A percentile compares a stretch with the other conserved stretches of the same genome.
Conservation (phyloP, 2,888 invertebrate genomes). For the Druceiella hillmani region DNA sequence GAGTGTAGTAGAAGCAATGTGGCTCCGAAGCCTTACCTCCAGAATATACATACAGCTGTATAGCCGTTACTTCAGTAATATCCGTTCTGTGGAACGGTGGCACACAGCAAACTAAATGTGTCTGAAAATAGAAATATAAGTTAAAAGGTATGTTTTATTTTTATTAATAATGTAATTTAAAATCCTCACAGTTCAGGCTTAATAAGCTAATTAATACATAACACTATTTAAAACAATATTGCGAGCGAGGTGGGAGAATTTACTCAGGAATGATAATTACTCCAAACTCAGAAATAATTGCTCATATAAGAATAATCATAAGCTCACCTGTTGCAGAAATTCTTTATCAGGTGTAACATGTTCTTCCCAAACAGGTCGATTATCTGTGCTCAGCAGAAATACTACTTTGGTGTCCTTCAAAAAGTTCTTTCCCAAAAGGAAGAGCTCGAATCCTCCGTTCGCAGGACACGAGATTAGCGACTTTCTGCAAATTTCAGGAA, state of each 20-base stretch:
- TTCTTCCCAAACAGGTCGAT: constrained; percentile 68
- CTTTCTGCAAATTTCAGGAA: constrained; percentile 88
- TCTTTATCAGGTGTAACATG: constrained; percentile 83
- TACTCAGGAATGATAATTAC: too few relatives aligned
- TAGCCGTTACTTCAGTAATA: constrained; percentile 63
- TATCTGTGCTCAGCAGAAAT: constrained; percentile 60
- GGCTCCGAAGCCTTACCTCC: constrained; percentile 84
- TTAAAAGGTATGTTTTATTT: too few relatives aligned
- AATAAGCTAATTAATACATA: too few relatives aligned
- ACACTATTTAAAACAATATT: too few relatives aligned
- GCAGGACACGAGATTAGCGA: constrained; percentile 76
- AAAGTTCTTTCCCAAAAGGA: constrained; percentile 88
- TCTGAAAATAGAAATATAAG: constrained; percentile 47
- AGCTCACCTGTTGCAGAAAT: constrained; percentile 72
- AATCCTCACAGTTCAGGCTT: too few relatives aligned
- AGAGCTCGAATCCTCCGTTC: constrained; percentile 76
- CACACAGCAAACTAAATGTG: constrained; percentile 81
- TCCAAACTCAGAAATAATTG: too few relatives aligned
- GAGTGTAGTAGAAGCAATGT: constrained; percentile 78
- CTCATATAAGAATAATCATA: too few relatives aligned
- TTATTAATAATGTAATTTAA: too few relatives aligned
- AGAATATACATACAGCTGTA: constrained; percentile 74
- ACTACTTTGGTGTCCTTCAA: constrained; percentile 83
- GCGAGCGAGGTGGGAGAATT: too few relatives aligned
- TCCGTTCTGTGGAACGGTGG: constrained; percentile 70